These are phyloP conservation scores for Eupeodes latifasciatus DNA, from an alignment of 2,888 invertebrate species.

Conservation along the genomic window DNA sequence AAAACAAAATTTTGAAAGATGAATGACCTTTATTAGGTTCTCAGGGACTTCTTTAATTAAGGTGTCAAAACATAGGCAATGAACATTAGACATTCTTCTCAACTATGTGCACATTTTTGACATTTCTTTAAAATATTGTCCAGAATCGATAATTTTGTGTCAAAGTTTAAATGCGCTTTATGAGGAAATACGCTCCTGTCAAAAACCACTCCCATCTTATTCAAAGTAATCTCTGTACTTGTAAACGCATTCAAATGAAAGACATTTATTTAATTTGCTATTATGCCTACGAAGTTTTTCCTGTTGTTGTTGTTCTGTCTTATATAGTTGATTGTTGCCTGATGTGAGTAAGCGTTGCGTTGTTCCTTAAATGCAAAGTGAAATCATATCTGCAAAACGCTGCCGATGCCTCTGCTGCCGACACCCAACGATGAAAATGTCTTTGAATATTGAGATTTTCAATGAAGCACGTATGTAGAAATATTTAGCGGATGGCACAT, in stretches of 20 bases:
- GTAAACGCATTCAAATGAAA: constrained; percentile 67
- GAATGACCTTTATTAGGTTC: too few relatives aligned
- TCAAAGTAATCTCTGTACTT: constrained; percentile 31
- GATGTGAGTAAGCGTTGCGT: background rate
- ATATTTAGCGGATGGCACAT: constrained; percentile 69
- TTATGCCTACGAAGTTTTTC: constrained; percentile 19
- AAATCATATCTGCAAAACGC: constrained; percentile 42
- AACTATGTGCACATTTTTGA: too few relatives aligned
- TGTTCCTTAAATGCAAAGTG: constrained; percentile 41
- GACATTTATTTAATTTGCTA: constrained; percentile 70
- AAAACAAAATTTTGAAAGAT: too few relatives aligned
- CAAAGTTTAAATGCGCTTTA: too few relatives aligned
- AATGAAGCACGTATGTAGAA: constrained; percentile 50
- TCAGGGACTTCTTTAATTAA: too few relatives aligned
- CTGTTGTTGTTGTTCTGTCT: constrained; percentile 27
- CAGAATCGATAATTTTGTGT: too few relatives aligned
- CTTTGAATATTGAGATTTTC: constrained; percentile 61
- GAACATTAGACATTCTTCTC: too few relatives aligned
- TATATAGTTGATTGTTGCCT: background rate
- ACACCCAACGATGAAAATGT: constrained; percentile 50
- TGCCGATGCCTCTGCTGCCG: background rate
- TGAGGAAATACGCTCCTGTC: background rate
- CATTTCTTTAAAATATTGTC: too few relatives aligned
- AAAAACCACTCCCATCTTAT: constrained; percentile 53
- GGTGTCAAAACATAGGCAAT: too few relatives aligned